These are phyloP conservation scores for Ptyas mucosa DNA, from an alignment of 2,113 vertebrate species.

Conservation along the genomic window DNA sequence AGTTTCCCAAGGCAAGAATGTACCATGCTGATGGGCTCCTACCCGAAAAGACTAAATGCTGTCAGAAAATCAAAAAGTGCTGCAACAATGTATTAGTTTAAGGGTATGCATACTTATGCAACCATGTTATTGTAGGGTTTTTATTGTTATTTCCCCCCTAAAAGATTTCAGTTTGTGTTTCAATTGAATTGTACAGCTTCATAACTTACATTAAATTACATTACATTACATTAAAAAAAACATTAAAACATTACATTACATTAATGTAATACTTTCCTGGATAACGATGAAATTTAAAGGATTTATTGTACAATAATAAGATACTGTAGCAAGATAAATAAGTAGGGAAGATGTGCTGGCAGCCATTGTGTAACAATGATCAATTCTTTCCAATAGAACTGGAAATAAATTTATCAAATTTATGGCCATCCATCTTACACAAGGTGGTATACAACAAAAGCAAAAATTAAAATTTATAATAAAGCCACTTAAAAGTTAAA, in stretches of 20 bases:
- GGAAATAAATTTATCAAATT: background rate
- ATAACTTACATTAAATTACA: too few relatives aligned
- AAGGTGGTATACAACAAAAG: background rate
- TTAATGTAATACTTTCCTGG: too few relatives aligned
- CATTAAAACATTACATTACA: too few relatives aligned
- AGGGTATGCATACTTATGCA: background rate
- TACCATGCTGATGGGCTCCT: background rate
- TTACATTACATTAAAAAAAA: too few relatives aligned
- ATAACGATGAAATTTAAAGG: background rate
- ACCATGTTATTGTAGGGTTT: background rate
- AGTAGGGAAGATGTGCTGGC: background rate
- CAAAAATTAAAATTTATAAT: background rate
- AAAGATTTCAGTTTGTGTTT: background rate
- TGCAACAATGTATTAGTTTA: background rate
- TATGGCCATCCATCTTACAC: background rate
- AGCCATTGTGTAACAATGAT: background rate
- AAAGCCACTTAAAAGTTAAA: background rate
- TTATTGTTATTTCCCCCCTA: background rate
- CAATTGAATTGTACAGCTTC: background rate
- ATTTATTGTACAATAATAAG: too few relatives aligned
- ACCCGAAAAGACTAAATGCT: background rate
- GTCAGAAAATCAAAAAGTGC: background rate
- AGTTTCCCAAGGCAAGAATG: too few relatives aligned
- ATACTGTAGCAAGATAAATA: too few relatives aligned
- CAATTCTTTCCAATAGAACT: background rate